A percentile compares a stretch with the other conserved stretches of the same genome.
These are phyloP conservation scores for Smutsia temminckii DNA, from an alignment of 2,797 vertebrate species.

Conservation along the genomic window DNA sequence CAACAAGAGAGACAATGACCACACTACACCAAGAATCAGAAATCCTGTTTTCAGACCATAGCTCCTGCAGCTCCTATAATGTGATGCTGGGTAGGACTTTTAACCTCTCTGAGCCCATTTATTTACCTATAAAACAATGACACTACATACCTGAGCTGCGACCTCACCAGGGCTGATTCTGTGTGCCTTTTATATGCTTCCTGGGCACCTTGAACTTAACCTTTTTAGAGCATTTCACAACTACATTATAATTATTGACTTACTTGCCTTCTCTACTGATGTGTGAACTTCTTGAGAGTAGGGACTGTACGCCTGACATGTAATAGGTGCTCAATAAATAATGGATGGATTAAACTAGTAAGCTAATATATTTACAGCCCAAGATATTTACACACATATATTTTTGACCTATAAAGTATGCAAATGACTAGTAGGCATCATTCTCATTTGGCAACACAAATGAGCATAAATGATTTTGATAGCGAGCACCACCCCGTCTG, in stretches of 20 bases:
- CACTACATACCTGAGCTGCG: not conserved
- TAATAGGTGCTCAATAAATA: not conserved
- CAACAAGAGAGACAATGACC: not conserved
- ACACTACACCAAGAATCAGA: not conserved
- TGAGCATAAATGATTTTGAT: not conserved
- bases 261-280: not conserved
- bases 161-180: not conserved
- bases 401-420: not conserved
- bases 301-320: not conserved
- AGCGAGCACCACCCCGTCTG: not conserved
- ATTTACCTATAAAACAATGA: not conserved
- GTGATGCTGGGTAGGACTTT: not conserved
- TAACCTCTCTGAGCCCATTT: not conserved
- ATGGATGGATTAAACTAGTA: not conserved
- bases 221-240: not conserved
- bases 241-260: not conserved
- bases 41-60: not conserved
- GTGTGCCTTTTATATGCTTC: not conserved
- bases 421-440: not conserved
- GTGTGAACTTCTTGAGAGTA: not conserved
- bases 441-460: slow-evolving; percentile 21
- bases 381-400: not conserved
- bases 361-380: not conserved
- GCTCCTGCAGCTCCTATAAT: not conserved
- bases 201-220: not conserved